These are phyloP conservation scores for Gonatopus flavifemur DNA, from an alignment of 1,140 invertebrate species.

Conservation along the genomic window DNA sequence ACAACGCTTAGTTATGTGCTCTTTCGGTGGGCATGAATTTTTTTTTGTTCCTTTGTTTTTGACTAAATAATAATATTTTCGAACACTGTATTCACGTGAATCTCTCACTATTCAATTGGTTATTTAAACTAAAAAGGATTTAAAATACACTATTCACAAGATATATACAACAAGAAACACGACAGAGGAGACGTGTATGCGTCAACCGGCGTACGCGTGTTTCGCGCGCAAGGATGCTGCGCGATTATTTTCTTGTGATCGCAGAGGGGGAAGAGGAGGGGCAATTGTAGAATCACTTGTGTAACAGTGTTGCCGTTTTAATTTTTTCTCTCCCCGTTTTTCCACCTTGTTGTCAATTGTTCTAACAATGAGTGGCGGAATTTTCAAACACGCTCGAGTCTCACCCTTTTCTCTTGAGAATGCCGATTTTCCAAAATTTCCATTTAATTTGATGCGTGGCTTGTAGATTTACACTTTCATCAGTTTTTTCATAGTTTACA, in stretches of 20 bases:
- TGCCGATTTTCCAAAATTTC: too few species aligned
- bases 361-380: too few species aligned
- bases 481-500: too few species aligned
- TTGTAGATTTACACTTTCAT: too few species aligned
- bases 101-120: background rate
- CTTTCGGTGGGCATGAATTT: background rate
- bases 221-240: slow-evolving; percentile 44
- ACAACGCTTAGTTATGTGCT: background rate
- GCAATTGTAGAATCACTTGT: too few species aligned
- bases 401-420: too few species aligned
- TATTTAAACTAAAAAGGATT: slow-evolving; percentile 34
- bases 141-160: slow-evolving; percentile 50
- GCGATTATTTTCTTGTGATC: slow-evolving; percentile 27
- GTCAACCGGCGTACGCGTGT: slow-evolving; percentile 42
- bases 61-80: background rate
- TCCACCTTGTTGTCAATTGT: too few species aligned
- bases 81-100: background rate
- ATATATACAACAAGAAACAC: slow-evolving; percentile 40
- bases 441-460: too few species aligned
- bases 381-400: too few species aligned
- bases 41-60: background rate
- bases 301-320: too few species aligned
- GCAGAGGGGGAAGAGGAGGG: background rate
- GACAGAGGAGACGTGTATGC: slow-evolving; percentile 29
- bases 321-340: too few species aligned